Evolutionary conservation across 1,140 invertebrate genomes (phyloP), one percentile per base, ranked within the genome.

Genomic region (Drosophila truncata): DNA sequence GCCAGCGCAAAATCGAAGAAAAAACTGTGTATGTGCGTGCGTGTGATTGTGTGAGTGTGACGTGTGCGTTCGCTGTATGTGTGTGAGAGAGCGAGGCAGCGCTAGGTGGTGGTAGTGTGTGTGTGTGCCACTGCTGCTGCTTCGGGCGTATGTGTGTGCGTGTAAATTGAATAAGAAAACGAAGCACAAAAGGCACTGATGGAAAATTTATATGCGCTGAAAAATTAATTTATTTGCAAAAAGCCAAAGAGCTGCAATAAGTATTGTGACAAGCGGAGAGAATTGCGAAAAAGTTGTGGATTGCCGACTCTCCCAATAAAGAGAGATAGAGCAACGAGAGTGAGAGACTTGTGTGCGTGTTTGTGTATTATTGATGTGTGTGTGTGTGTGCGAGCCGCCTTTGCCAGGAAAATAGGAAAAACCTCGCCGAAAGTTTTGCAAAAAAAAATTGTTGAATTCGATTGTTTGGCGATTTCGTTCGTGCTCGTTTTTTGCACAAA

Each of bases 131-230:
- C 54, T 44, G 42, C 41, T 69, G 65, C 50, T 42, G 62, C 63
- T 44, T 31, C 35, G 29, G 18, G 37, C 33, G 35, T 62, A 55
- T 71, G 65, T 80, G 84, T 85, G 82, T 84, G 85, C 61, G 82
- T 82, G 82, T 84, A 82, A 84, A 84, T 85, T 84, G 78, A 87
- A 88, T 84, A 88, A 87, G 84, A 87, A 84, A 87, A 87, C 77
- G 77, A 67, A 79, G 74, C 84, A 83, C 70, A 86, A 66, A 87
- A 82, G 61, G 66, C 83, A 83, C 65, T 70, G 82, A 87, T 82
- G 83, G 83, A 83, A 77, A 70, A 87, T 83, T 87, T 87, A 67
- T 78, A 78, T 78, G 59, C 57, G 71, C 57, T 77, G 61, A 87
- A 87, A 87, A 80, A 66, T 82, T 88, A 65, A 86, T 79, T 80